Evolutionary conservation across 2,113 vertebrate species (phyloP).

Genomic region (Condylura cristata): DNA sequence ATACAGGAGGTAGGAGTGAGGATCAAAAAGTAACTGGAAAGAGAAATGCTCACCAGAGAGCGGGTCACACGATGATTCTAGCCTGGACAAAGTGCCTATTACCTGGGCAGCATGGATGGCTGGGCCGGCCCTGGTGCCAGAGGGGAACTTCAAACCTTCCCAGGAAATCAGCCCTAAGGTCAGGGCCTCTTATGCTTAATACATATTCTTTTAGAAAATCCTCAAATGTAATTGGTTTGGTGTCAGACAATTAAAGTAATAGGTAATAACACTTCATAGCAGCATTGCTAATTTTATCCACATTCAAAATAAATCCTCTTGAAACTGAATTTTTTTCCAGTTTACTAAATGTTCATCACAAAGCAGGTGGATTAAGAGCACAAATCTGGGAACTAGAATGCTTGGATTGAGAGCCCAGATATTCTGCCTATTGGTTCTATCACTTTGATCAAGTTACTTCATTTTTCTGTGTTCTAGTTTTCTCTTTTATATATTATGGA

Average conservation of each 20-base stretch:
- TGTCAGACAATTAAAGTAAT: slow-evolving; percentile 19
- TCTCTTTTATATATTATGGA: neutral
- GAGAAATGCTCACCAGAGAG: neutral
- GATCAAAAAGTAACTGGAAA: neutral
- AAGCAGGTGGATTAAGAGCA: neutral
- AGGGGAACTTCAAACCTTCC: neutral
- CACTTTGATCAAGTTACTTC: slow-evolving; percentile 9
- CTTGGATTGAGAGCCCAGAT: neutral
- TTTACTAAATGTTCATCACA: neutral
- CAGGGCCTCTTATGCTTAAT: neutral
- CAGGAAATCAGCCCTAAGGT: neutral
- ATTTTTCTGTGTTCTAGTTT: neutral
- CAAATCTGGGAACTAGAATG: slow-evolving; percentile 5
- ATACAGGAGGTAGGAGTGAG: neutral
- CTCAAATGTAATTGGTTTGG: neutral
- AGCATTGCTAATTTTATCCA: slow-evolving; percentile 34
- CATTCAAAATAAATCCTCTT: slow-evolving; percentile 51
- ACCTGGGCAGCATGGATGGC: neutral
- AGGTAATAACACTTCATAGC: slow-evolving; percentile 34
- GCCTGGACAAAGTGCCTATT: neutral
- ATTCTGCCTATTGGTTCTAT: neutral
- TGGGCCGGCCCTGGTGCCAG: neutral
- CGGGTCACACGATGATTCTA: neutral
- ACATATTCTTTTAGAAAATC: neutral
- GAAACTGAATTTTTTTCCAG: slow-evolving; percentile 2